Evolutionary conservation across 1,140 invertebrate genomes (phyloP).

Genomic region (Neoseiulus cucumeris): DNA sequence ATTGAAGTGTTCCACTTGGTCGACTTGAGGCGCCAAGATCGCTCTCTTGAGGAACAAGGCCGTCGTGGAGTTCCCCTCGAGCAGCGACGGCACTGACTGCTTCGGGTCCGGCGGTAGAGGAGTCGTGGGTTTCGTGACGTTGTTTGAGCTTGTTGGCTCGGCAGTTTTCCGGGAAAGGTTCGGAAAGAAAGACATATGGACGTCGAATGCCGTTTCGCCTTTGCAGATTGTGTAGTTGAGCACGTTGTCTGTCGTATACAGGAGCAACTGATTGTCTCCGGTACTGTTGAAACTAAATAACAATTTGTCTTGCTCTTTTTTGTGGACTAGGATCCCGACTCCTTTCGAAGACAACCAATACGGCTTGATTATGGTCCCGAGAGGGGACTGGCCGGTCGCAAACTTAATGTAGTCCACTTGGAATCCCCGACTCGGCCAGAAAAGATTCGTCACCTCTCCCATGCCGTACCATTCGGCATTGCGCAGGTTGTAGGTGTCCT

Average conservation of each 20-base stretch:
- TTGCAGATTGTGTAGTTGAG: slow-evolving; percentile 9
- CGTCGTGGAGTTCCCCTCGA: slow-evolving; percentile 4
- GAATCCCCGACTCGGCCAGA: neutral
- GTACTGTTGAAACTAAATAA: neutral
- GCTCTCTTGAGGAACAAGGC: neutral
- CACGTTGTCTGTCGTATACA: neutral
- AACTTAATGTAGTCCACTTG: slow-evolving; percentile 8
- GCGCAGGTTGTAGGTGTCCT: slow-evolving; percentile 1
- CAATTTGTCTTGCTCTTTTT: neutral
- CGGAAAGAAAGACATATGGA: slow-evolving; percentile 5
- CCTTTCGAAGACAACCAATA: slow-evolving; percentile 9
- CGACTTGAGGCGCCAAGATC: neutral
- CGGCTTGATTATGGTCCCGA: neutral
- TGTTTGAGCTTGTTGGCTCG: neutral
- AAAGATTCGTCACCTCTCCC: neutral
- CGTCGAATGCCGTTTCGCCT: neutral
- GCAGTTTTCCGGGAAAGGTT: neutral
- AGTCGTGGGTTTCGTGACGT: neutral
- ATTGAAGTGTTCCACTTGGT: neutral
- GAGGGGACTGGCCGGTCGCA: neutral
- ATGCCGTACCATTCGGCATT: slow-evolving; percentile 8
- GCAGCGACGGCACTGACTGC: neutral
- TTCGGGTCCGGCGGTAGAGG: neutral
- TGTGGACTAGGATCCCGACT: neutral
- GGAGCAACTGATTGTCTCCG: neutral